A percentile compares a stretch with the other conserved stretches of the same genome.
Evolutionary conservation across 1,140 invertebrate species (phyloP).

Genomic region (Varroa destructor): DNA sequence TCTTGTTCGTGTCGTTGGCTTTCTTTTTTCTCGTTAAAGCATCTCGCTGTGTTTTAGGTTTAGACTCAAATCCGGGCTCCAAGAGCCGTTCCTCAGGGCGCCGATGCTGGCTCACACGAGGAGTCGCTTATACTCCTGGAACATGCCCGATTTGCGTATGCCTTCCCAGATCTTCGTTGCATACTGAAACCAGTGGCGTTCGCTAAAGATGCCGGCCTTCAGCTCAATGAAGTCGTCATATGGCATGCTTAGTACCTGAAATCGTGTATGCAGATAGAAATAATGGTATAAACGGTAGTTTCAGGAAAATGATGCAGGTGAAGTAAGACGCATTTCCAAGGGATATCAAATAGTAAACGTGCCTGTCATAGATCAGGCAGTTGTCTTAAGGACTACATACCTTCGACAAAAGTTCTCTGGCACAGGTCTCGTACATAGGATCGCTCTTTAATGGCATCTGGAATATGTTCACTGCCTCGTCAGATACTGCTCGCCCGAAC

Average conservation of each 20-base stretch:
- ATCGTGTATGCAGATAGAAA: not conserved
- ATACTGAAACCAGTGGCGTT: slow-evolving; percentile 24
- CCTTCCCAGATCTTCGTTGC: slow-evolving; percentile 19
- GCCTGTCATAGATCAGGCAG: too few species aligned
- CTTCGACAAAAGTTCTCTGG: slow-evolving; percentile 7
- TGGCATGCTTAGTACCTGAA: slow-evolving; percentile 27
- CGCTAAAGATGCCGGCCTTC: not conserved
- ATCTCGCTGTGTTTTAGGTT: too few species aligned
- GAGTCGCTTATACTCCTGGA: slow-evolving; percentile 26
- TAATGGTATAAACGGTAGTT: not conserved
- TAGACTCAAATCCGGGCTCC: too few species aligned
- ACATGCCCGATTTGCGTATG: slow-evolving; percentile 15
- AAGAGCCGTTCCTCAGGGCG: too few species aligned
- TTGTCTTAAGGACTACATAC: not conserved
- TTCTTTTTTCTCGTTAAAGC: too few species aligned
- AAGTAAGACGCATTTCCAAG: not conserved
- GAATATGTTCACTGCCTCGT: slow-evolving; percentile 19
- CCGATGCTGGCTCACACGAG: slow-evolving; percentile 10
- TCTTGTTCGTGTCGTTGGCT: too few species aligned
- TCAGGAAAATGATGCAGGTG: not conserved
- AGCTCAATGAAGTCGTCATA: slow-evolving; percentile 11
- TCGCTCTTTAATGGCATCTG: slow-evolving; percentile 13
- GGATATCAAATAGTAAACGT: too few species aligned
- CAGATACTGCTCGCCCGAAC: not conserved
- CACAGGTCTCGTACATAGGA: slow-evolving; percentile 8